Conservation (phyloP, 1,140 invertebrate genomes). For the Drosophila mauritiana region DNA sequence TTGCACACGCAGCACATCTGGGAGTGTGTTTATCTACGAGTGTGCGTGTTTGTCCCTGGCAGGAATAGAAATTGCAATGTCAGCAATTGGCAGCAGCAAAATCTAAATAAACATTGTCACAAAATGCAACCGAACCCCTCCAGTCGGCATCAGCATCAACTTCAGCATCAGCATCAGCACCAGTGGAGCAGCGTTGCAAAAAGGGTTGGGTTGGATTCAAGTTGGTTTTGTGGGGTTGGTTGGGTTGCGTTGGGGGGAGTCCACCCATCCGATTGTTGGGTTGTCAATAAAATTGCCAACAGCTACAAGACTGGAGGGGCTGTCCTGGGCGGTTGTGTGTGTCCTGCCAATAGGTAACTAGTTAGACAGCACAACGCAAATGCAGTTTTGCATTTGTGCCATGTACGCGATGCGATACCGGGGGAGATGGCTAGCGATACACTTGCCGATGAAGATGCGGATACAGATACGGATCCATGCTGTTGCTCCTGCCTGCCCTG, state of each 20-base stretch:
- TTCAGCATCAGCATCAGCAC: conserved; percentile 17
- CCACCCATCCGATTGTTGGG: conserved; percentile 35
- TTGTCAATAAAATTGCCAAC: conserved; percentile 81
- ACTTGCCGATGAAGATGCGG: conserved; percentile 40
- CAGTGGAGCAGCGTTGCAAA: conserved; percentile 14
- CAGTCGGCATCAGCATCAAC: conserved; percentile 15
- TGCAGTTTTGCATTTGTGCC: conserved; percentile 67
- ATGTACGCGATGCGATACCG: conserved; percentile 41
- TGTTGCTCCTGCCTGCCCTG: conserved; percentile 44
- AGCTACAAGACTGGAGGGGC: conserved; percentile 39
- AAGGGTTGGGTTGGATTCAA: conserved; percentile 39
- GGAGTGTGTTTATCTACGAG: conserved; percentile 31
- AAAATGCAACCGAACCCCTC: conserved; percentile 71
- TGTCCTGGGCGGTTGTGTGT: conserved; percentile 35
- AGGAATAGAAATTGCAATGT: conserved; percentile 83
- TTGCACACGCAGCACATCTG: conserved; percentile 69
- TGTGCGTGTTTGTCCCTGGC: conserved; percentile 50
- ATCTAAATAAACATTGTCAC: conserved; percentile 84
- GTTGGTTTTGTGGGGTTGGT: not conserved
- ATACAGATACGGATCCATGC: conserved; percentile 31
- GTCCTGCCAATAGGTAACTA: conserved; percentile 71
- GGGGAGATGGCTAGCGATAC: conserved; percentile 59
- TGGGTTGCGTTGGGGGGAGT: not conserved
- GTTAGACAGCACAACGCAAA: conserved; percentile 68
- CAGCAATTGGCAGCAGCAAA: conserved; percentile 82